Evolutionary conservation across 2,888 invertebrate genomes (phyloP).

Genomic region (Toxonevra muliebris): DNA sequence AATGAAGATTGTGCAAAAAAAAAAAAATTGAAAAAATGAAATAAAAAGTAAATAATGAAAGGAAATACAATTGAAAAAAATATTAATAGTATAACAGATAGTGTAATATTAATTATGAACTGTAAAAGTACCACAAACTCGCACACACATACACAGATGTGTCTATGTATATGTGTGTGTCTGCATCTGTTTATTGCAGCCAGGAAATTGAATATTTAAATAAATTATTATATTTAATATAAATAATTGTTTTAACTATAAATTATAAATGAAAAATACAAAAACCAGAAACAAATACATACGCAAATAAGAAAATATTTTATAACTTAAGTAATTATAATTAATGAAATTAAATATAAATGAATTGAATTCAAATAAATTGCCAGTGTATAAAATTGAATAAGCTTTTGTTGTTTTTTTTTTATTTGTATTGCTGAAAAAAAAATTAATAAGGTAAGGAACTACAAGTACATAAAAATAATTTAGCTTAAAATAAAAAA

Average conservation of each 20-base stretch:
- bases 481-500: too few species aligned
- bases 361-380: slow-evolving; percentile 15
- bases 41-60: too few species aligned
- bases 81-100: too few species aligned
- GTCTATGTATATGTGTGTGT: not conserved
- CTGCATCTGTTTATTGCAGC: not conserved
- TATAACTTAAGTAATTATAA: slow-evolving; percentile 10
- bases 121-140: not conserved
- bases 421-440: not conserved
- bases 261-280: slow-evolving; percentile 8
- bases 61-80: too few species aligned
- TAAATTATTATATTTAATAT: slow-evolving; percentile 9
- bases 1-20: too few species aligned
- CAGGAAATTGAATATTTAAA: not conserved
- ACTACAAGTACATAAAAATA: too few species aligned
- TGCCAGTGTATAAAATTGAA: slow-evolving; percentile 24
- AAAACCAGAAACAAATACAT: not conserved
- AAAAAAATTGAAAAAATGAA: too few species aligned
- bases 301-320: slow-evolving; percentile 3
- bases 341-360: slow-evolving; percentile 1
- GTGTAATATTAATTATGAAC: too few species aligned
- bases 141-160: not conserved
- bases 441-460: too few species aligned
- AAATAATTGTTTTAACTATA: slow-evolving; percentile 17
- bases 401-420: not conserved